Conservation (phyloP, 2,888 invertebrate species). For the Epirrhoe tristata region DNA sequence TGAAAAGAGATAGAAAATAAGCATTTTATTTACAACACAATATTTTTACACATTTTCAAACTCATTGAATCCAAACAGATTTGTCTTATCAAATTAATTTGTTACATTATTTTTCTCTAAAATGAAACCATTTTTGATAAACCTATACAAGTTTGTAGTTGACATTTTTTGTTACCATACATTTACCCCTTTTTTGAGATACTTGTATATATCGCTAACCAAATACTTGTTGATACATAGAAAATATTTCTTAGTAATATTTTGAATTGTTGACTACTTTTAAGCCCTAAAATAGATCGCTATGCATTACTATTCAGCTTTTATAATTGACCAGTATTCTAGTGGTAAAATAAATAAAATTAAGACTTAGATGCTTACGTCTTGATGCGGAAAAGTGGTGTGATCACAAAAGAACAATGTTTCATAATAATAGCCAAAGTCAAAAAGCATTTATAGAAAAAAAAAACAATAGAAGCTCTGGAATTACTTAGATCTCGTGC, state of each 20-base stretch:
- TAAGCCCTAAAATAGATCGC: slow-evolving; percentile 69
- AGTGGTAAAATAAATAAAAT: slow-evolving; percentile 34
- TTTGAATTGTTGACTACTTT: slow-evolving; percentile 82
- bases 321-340: slow-evolving; percentile 66
- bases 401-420: background rate
- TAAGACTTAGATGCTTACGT: slow-evolving; percentile 35
- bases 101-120: slow-evolving; percentile 47
- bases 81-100: slow-evolving; percentile 26
- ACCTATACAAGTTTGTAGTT: slow-evolving; percentile 79
- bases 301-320: slow-evolving; percentile 57
- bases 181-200: slow-evolving; percentile 70
- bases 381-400: slow-evolving; percentile 22
- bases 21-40: background rate
- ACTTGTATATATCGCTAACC: slow-evolving; percentile 57
- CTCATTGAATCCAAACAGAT: background rate
- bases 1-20: background rate
- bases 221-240: slow-evolving; percentile 48
- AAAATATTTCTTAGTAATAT: slow-evolving; percentile 71
- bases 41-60: background rate
- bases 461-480: too few species aligned
- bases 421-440: background rate
- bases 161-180: slow-evolving; percentile 65
- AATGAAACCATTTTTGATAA: slow-evolving; percentile 74
- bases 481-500: too few species aligned
- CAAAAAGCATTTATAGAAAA: too few species aligned